These are phyloP conservation scores for Semotilus atromaculatus DNA, from an alignment of 2,797 vertebrate species.

Conservation along the genomic window DNA sequence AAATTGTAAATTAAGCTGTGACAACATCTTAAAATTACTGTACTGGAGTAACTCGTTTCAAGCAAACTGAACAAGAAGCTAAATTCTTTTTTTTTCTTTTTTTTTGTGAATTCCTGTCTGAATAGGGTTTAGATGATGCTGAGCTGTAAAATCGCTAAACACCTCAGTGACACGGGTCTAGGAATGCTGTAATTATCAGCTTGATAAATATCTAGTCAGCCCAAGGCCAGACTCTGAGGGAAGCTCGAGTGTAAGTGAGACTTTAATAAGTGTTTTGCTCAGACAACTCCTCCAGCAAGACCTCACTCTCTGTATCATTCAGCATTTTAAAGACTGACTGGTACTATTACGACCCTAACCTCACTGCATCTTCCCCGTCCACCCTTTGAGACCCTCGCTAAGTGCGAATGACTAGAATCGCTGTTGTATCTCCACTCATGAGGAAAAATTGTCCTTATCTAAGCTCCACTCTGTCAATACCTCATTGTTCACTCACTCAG, in stretches of 20 bases:
- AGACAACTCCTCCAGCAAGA: constrained; percentile 57
- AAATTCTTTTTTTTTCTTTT: background rate
- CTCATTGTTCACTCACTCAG: constrained; percentile 26
- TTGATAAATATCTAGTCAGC: constrained; percentile 82
- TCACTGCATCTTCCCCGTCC: constrained; percentile 32
- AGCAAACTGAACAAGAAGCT: background rate
- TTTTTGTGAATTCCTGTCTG: background rate
- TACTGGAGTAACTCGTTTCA: background rate
- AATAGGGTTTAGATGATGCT: background rate
- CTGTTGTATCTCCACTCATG: constrained; percentile 28
- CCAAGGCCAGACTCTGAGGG: constrained; percentile 79
- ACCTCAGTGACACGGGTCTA: constrained; percentile 64
- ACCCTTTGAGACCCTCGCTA: constrained; percentile 43
- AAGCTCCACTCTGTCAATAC: constrained; percentile 26
- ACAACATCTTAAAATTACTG: background rate
- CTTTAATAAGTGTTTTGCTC: constrained; percentile 80
- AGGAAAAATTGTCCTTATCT: constrained; percentile 23
- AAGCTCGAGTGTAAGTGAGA: constrained; percentile 77
- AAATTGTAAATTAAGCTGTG: background rate
- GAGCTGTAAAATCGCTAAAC: constrained; percentile 46
- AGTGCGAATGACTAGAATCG: constrained; percentile 24
- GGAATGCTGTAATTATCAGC: constrained; percentile 80
- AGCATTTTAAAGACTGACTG: constrained; percentile 31
- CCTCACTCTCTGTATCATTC: constrained; percentile 72
- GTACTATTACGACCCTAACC: constrained; percentile 12